Conservation (phyloP, 2,797 vertebrate species). For the Onychomys arenicola region DNA sequence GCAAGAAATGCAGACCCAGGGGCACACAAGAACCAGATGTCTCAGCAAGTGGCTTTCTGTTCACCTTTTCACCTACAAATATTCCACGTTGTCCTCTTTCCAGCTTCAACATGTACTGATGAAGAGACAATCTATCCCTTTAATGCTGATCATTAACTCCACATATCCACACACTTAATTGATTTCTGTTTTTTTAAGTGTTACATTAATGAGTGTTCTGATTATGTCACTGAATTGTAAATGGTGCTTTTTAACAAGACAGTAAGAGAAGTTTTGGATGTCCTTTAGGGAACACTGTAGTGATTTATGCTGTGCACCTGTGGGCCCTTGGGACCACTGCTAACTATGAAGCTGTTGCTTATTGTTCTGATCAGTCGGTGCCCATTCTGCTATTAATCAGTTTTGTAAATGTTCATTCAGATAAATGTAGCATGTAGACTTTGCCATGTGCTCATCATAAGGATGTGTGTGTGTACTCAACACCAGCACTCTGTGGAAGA, state of each 20-base stretch:
- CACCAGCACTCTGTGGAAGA: not conserved
- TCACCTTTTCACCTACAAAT: constrained; percentile 7
- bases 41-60: not conserved
- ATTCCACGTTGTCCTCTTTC: not conserved
- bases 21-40: not conserved
- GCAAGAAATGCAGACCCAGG: not conserved
- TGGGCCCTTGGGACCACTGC: not conserved
- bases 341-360: not conserved
- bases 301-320: not conserved
- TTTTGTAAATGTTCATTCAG: constrained; percentile 39
- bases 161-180: not conserved
- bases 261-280: constrained; percentile 9
- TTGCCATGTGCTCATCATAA: constrained; percentile 52
- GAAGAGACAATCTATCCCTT: not conserved
- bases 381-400: constrained; percentile 43
- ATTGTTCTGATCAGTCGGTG: not conserved
- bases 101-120: not conserved
- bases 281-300: not conserved
- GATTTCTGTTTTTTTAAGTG: constrained; percentile 26
- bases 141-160: not conserved
- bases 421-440: constrained; percentile 28
- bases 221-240: constrained; percentile 46
- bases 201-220: not conserved
- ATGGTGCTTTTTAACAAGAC: not conserved
- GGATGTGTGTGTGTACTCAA: not conserved